These are phyloP conservation scores for Campylomormyrus tamandua DNA, from an alignment of 2,113 vertebrate genomes.

Conservation along the genomic window DNA sequence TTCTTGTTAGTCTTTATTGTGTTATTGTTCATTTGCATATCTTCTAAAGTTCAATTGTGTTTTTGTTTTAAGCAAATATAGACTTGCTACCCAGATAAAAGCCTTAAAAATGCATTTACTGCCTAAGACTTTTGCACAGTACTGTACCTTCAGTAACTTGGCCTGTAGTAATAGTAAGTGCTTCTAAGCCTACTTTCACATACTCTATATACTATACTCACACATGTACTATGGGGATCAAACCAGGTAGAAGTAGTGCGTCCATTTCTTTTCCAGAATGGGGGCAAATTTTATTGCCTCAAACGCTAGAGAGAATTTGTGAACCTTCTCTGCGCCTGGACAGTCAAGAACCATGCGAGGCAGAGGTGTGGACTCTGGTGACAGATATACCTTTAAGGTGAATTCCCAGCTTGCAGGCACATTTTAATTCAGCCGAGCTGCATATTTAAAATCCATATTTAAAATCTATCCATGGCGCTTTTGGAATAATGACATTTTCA, in stretches of 20 bases:
- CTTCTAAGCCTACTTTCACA: neutral
- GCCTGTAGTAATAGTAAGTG: neutral
- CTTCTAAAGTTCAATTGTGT: neutral
- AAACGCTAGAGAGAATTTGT: neutral
- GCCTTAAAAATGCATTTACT: neutral
- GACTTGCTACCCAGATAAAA: neutral
- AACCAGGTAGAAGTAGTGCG: neutral
- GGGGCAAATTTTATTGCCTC: neutral
- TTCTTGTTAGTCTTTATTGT: neutral
- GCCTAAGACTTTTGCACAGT: neutral
- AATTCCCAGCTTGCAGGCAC: neutral
- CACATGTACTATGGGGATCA: neutral
- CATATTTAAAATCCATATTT: neutral
- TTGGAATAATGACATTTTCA: neutral
- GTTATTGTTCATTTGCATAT: neutral
- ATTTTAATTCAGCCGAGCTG: conserved; percentile 9
- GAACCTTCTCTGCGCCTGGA: neutral
- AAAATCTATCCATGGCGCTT: neutral
- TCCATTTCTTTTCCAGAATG: neutral
- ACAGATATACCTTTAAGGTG: neutral
- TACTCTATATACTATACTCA: too few relatives aligned
- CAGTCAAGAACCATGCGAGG: neutral
- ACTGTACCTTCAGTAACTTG: neutral
- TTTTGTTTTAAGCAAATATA: neutral
- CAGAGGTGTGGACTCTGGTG: neutral